phyloP scores from a whole-genome alignment of 2,888 invertebrate genomes.

The Phania funesta region DNA sequence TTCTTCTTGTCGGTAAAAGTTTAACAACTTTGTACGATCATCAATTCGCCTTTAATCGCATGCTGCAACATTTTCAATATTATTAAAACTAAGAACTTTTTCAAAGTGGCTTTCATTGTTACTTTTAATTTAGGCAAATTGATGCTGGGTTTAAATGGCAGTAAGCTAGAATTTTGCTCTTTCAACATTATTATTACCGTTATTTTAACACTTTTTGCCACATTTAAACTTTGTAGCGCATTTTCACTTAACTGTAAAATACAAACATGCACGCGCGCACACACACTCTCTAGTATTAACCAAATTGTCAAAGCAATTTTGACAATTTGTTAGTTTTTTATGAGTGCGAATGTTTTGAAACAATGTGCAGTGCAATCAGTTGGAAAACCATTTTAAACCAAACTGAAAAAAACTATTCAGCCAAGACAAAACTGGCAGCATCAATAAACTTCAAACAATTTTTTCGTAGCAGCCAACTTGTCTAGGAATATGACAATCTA shows the following conservation, averaged over 20 bases:
- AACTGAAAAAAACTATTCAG: conserved; percentile 11
- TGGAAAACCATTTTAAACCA: conserved; percentile 57
- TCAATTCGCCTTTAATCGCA: background rate
- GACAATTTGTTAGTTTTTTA: conserved; percentile 41
- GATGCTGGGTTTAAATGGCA: background rate
- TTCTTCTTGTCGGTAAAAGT: too few species aligned
- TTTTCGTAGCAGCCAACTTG: background rate
- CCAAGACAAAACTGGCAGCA: conserved; percentile 13
- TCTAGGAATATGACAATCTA: background rate
- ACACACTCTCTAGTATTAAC: background rate
- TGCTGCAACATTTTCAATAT: too few species aligned
- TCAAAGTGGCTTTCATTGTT: background rate
- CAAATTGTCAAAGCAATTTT: conserved; percentile 51
- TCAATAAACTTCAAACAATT: conserved; percentile 37
- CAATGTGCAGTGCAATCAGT: conserved; percentile 48
- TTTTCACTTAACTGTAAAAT: conserved; percentile 32
- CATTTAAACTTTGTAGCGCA: conserved; percentile 62
- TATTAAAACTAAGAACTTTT: background rate
- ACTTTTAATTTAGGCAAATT: background rate
- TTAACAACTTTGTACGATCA: too few species aligned
- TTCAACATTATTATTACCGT: conserved; percentile 19
- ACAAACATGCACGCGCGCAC: background rate
- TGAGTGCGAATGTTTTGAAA: conserved; percentile 24
- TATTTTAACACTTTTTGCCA: conserved; percentile 64
- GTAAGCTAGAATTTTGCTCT: background rate